These are phyloP conservation scores for Huso huso DNA, from an alignment of 2,797 vertebrate genomes.

Conservation along the genomic window DNA sequence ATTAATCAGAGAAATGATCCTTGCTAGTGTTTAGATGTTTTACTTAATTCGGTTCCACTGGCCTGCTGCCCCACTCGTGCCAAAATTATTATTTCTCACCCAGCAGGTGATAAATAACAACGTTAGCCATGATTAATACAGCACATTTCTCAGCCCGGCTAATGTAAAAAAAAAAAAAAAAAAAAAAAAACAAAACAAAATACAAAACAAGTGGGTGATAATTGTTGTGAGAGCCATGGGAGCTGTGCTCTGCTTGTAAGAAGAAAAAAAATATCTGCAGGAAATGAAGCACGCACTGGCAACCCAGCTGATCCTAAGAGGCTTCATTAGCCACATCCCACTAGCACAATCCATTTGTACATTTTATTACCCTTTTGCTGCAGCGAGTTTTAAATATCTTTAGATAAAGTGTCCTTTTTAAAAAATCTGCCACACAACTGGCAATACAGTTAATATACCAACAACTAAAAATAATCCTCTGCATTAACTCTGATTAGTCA, in stretches of 20 bases:
- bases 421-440: background rate
- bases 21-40: constrained; percentile 78
- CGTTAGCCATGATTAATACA: constrained; percentile 76
- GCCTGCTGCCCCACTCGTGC: constrained; percentile 72
- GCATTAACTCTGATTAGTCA: background rate
- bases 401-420: constrained; percentile 11
- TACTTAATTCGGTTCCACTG: constrained; percentile 84
- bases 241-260: constrained; percentile 54
- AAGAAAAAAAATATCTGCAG: constrained; percentile 46
- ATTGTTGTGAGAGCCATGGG: constrained; percentile 71
- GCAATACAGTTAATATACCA: background rate
- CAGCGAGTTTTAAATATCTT: constrained; percentile 40
- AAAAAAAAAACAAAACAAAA: constrained; percentile 46
- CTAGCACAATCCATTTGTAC: constrained; percentile 33
- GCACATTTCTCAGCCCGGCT: constrained; percentile 60
- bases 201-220: constrained; percentile 71
- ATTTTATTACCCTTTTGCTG: constrained; percentile 27
- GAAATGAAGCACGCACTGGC: constrained; percentile 62
- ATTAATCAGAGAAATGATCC: constrained; percentile 83
- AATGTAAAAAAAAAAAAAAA: constrained; percentile 44
- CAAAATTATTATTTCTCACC: constrained; percentile 85
- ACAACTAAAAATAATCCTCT: background rate
- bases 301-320: constrained; percentile 59
- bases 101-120: constrained; percentile 80
- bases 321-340: constrained; percentile 62